Conservation (phyloP, 1,140 invertebrate species). For the Heliconius eleuchia region DNA sequence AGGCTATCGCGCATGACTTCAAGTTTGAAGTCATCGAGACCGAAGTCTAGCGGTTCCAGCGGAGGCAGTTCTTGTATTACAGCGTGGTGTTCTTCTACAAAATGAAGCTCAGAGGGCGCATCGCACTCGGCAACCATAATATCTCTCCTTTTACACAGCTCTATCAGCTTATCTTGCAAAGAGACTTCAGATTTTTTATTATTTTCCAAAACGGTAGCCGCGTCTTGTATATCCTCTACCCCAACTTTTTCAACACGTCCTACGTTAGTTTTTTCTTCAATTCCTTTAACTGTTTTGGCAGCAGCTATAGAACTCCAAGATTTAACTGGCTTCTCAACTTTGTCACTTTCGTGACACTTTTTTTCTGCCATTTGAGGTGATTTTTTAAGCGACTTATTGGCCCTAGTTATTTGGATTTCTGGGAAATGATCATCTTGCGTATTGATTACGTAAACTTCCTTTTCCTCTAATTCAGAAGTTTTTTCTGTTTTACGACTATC, state of each 20-base stretch:
- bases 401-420: conserved; percentile 73
- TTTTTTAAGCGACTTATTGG: conserved; percentile 61
- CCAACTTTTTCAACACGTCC: conserved; percentile 33
- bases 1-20: conserved; percentile 76
- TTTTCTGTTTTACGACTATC: conserved; percentile 54
- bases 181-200: conserved; percentile 53
- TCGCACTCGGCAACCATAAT: conserved; percentile 78
- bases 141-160: conserved; percentile 75
- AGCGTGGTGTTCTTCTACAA: conserved; percentile 76
- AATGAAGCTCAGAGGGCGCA: conserved; percentile 68
- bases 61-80: conserved; percentile 70
- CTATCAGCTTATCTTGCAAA: conserved; percentile 69
- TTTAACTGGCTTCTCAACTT: conserved; percentile 51
- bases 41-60: conserved; percentile 71
- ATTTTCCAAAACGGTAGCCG: conserved; percentile 39
- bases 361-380: conserved; percentile 57
- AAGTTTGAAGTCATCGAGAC: conserved; percentile 72
- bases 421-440: conserved; percentile 70
- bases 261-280: conserved; percentile 39
- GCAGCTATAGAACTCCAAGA: conserved; percentile 70
- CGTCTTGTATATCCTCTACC: conserved; percentile 22
- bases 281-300: conserved; percentile 53
- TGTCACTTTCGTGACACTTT: conserved; percentile 42
- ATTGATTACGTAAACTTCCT: conserved; percentile 74
- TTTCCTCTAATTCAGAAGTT: conserved; percentile 51